These are phyloP conservation scores for Tragelaphus imberbis DNA, from an alignment of 2,113 vertebrate species.

Conservation along the genomic window DNA sequence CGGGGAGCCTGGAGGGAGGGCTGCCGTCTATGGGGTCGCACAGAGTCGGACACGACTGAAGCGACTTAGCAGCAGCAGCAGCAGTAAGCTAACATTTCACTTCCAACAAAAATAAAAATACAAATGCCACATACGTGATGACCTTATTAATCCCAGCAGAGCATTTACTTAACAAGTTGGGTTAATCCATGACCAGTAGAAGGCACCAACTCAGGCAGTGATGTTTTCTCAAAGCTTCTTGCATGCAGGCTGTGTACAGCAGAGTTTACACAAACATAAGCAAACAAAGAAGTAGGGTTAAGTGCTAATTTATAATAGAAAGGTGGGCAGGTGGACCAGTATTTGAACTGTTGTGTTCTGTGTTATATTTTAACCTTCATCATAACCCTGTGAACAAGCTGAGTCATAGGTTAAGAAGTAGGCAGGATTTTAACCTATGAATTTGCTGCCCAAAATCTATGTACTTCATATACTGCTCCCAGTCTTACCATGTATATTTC, in stretches of 20 bases:
- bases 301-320: neutral
- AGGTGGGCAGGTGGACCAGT: neutral
- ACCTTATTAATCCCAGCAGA: neutral
- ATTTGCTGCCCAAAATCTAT: neutral
- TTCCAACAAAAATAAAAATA: conserved; percentile 11
- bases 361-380: neutral
- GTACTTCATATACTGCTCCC: neutral
- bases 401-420: neutral
- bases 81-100: neutral
- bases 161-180: neutral
- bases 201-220: neutral
- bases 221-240: conserved; percentile 10
- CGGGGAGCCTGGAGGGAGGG: too few relatives aligned
- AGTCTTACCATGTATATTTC: neutral
- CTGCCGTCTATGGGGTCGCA: too few relatives aligned
- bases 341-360: neutral
- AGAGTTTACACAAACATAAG: neutral
- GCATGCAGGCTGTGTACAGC: neutral
- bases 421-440: neutral
- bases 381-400: conserved; percentile 9
- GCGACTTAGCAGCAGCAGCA: too few relatives aligned
- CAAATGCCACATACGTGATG: neutral
- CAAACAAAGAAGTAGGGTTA: neutral
- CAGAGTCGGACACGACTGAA: too few relatives aligned
- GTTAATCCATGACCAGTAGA: neutral